Percentiles rank a stretch among this genome's conserved stretches.
These are phyloP conservation scores for Actinemys pallida DNA, from an alignment of 2,113 vertebrate species.

Conservation along the genomic window DNA sequence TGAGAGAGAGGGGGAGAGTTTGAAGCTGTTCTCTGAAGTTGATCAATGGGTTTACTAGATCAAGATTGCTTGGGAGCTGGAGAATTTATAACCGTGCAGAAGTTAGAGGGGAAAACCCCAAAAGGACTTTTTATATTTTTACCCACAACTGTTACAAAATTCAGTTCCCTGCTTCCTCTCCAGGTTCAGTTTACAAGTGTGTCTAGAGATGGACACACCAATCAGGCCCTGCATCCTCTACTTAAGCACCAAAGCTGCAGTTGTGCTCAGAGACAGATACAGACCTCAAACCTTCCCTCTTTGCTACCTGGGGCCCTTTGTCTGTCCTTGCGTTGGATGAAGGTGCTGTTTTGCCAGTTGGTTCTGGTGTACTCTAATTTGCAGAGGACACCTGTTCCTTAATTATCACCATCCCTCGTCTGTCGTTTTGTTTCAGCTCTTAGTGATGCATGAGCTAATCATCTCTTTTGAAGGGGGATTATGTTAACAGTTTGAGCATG, in stretches of 20 bases:
- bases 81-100: slow-evolving; percentile 34
- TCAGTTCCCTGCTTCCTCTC: not conserved
- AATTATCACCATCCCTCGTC: slow-evolving; percentile 45
- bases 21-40: not conserved
- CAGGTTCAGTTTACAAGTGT: not conserved
- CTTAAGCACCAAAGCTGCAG: not conserved
- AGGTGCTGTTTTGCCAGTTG: slow-evolving; percentile 13
- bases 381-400: slow-evolving; percentile 76
- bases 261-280: fast-evolving
- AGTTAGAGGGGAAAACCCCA: not conserved
- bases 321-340: not conserved
- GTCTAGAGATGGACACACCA: not conserved
- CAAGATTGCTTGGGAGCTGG: not conserved
- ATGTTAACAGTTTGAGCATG: not conserved
- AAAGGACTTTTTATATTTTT: not conserved
- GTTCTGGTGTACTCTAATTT: slow-evolving; percentile 63
- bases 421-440: slow-evolving; percentile 5
- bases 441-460: not conserved
- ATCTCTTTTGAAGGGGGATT: not conserved
- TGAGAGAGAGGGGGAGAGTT: not conserved
- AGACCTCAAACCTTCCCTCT: not conserved
- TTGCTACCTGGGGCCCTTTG: not conserved
- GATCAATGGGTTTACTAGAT: slow-evolving; percentile 38
- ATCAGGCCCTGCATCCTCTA: not conserved
- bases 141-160: not conserved